Evolutionary conservation across 64 coral and sea anemone genomes (phyloP).

Genomic region (Montipora capricornis): DNA sequence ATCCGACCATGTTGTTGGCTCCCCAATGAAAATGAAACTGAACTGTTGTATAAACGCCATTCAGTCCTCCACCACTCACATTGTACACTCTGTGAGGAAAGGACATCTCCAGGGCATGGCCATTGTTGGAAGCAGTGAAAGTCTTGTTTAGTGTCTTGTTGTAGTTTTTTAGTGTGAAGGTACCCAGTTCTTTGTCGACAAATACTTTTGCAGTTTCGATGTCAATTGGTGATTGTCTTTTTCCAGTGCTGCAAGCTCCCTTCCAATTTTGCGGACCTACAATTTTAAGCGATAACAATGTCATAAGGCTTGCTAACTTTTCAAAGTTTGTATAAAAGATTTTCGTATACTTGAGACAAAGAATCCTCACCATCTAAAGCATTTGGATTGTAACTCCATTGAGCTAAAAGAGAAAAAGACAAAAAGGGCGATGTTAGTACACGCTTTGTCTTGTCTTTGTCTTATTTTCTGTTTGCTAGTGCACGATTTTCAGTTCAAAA

Average conservation of each 20-base stretch:
- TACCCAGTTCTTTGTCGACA: not conserved
- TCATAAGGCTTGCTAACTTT: not conserved
- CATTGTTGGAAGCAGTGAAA: not conserved
- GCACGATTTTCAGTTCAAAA: too few species aligned
- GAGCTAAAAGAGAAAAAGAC: not conserved
- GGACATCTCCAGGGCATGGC: not conserved
- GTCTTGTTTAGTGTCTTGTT: not conserved
- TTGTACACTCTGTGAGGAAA: not conserved
- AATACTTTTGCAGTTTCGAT: not conserved
- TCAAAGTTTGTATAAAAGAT: not conserved
- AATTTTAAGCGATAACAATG: too few species aligned
- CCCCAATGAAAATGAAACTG: slow-evolving; percentile 74
- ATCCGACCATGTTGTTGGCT: not conserved
- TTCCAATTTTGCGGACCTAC: not conserved
- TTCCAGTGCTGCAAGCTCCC: not conserved
- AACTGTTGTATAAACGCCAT: not conserved
- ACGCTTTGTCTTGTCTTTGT: too few species aligned
- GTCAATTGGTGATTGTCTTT: slow-evolving; percentile 55
- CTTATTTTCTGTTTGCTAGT: too few species aligned
- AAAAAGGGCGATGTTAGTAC: not conserved
- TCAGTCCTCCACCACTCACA: slow-evolving; percentile 39
- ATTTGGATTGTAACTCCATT: slow-evolving; percentile 1
- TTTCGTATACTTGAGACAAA: not conserved
- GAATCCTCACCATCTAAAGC: not conserved
- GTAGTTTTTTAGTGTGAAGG: slow-evolving; percentile 20